A percentile compares a stretch with the other conserved stretches of the same genome.
Conservation (phyloP, 2,888 invertebrate genomes). For the Lamellibrachia satsuma region DNA sequence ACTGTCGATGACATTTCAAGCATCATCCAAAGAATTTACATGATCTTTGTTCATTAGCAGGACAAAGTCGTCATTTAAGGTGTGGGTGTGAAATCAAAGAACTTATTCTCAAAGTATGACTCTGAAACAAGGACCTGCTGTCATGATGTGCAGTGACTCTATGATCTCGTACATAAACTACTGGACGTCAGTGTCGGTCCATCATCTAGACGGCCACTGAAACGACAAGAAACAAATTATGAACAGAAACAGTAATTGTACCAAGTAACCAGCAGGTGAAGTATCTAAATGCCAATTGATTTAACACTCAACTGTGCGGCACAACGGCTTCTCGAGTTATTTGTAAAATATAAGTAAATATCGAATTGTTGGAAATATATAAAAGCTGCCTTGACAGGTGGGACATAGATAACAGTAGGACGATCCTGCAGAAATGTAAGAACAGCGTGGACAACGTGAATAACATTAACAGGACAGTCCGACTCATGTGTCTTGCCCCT, state of each 20-base stretch:
- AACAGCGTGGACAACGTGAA: neutral
- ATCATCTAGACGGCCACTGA: neutral
- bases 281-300: neutral
- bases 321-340: neutral
- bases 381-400: conserved; percentile 1
- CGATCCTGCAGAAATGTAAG: neutral
- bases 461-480: neutral
- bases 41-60: neutral
- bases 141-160: neutral
- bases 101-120: neutral
- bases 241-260: neutral
- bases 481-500: neutral
- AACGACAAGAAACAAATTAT: conserved; percentile 3
- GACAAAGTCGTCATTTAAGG: neutral
- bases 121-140: neutral
- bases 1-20: neutral
- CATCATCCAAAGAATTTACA: neutral
- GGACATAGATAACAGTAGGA: neutral
- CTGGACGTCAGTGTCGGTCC: neutral
- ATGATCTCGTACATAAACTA: neutral
- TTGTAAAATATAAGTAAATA: neutral
- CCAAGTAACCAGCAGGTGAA: neutral
- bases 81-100: neutral
- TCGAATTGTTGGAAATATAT: neutral
- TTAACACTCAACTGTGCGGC: neutral